Percentiles rank a stretch among this genome's conserved stretches.
Evolutionary conservation across 2,797 vertebrate genomes (phyloP).

Genomic region (Anisognathus igniventris): DNA sequence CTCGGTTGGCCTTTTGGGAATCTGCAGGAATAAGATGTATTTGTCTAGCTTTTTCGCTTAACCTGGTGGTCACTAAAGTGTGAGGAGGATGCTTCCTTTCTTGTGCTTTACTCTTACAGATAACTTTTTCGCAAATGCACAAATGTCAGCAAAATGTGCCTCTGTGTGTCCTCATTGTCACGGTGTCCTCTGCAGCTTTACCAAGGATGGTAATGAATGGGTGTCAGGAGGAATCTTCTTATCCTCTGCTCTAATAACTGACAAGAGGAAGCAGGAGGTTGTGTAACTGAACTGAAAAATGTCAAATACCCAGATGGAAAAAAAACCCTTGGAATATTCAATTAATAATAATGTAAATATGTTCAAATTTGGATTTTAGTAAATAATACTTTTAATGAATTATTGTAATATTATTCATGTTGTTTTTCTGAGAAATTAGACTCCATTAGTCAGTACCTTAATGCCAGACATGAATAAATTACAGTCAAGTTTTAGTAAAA

Average conservation of each 20-base stretch:
- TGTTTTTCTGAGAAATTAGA: not conserved
- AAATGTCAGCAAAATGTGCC: not conserved
- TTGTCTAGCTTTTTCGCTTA: not conserved
- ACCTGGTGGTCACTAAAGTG: not conserved
- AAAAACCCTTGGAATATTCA: fast-evolving
- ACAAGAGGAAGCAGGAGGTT: not conserved
- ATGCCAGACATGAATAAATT: constrained; percentile 25
- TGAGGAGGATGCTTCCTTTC: not conserved
- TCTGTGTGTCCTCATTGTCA: not conserved
- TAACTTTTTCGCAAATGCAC: not conserved
- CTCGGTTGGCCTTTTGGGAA: not conserved
- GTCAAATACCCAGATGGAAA: not conserved
- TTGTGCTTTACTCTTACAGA: not conserved
- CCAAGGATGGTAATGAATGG: not conserved
- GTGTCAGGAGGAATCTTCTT: not conserved
- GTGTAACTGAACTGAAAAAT: not conserved
- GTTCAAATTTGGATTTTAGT: not conserved
- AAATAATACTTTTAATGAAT: not conserved
- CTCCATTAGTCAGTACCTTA: not conserved
- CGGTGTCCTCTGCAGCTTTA: not conserved
- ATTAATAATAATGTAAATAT: not conserved
- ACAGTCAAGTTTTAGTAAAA: not conserved
- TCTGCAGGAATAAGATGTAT: not conserved
- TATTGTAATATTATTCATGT: not conserved
- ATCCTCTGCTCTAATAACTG: not conserved